A percentile compares a stretch with the other conserved stretches of the same genome.
These are phyloP conservation scores for Mungos mungo DNA, from an alignment of 2,113 vertebrate genomes.

Conservation along the genomic window DNA sequence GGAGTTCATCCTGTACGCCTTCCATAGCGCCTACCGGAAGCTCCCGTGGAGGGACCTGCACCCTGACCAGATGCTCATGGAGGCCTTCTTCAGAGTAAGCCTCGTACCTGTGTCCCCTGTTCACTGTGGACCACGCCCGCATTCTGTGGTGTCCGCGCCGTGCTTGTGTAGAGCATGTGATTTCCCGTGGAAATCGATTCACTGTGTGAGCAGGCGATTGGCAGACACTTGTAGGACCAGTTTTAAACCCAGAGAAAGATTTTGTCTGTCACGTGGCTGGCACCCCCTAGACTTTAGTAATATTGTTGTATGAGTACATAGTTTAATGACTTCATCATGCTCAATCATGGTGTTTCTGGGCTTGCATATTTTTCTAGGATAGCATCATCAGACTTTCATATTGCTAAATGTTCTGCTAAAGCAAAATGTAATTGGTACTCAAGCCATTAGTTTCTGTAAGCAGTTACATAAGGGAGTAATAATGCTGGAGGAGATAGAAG, in stretches of 20 bases:
- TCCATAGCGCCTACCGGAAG: conserved; percentile 90
- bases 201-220: neutral
- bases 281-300: neutral
- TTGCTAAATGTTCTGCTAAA: neutral
- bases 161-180: neutral
- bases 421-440: neutral
- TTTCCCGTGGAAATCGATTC: neutral
- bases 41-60: conserved; percentile 94
- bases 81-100: conserved; percentile 95
- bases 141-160: accelerated
- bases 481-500: neutral
- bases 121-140: neutral
- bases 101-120: accelerated
- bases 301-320: neutral
- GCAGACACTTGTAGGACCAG: neutral
- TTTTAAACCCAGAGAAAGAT: neutral
- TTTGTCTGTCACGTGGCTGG: neutral
- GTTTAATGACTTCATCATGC: neutral
- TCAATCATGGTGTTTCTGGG: neutral
- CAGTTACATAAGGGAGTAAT: neutral
- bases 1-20: conserved; percentile 94
- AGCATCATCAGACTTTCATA: neutral
- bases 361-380: neutral
- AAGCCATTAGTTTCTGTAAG: conserved; percentile 33
- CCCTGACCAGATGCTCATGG: conserved; percentile 95